A percentile compares a stretch with the other conserved stretches of the same genome.
phyloP scores from a whole-genome alignment of 2,113 vertebrate species.

The Aptenodytes forsteri region DNA sequence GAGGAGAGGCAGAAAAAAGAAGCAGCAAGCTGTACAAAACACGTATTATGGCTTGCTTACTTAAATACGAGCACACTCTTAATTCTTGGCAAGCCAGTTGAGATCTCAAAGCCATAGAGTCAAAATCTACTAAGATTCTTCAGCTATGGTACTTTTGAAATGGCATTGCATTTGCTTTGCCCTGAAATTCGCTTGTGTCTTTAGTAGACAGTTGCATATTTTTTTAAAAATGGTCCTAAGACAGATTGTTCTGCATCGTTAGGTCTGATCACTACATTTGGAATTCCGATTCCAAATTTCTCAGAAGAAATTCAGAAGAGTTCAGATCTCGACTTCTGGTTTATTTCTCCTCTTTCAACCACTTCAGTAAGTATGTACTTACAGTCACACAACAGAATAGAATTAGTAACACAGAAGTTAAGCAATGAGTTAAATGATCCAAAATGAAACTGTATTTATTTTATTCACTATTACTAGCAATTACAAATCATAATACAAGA shows the following conservation, averaged over 20 bases:
- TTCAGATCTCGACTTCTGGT: background rate
- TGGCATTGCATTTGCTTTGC: background rate
- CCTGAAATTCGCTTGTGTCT: background rate
- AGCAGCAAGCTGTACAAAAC: background rate
- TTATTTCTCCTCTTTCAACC: background rate
- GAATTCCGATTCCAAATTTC: background rate
- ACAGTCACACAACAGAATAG: fast-evolving
- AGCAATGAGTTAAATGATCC: background rate
- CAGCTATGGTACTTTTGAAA: background rate
- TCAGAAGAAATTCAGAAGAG: background rate
- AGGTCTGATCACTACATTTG: fast-evolving
- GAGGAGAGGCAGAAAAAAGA: background rate
- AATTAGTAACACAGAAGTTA: background rate
- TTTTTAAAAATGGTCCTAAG: background rate
- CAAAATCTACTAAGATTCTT: background rate
- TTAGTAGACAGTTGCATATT: too few relatives aligned
- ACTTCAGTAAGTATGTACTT: background rate
- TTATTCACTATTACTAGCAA: conserved; percentile 12
- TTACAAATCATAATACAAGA: conserved; percentile 48
- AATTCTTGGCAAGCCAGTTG: background rate
- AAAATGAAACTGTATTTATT: conserved; percentile 3
- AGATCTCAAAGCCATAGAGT: background rate
- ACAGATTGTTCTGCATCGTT: fast-evolving
- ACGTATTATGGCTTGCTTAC: background rate
- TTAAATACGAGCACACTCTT: background rate